Base-by-base conservation (phyloP, 1,140 invertebrate species). In the Agraylea sexmaculata region DNA sequence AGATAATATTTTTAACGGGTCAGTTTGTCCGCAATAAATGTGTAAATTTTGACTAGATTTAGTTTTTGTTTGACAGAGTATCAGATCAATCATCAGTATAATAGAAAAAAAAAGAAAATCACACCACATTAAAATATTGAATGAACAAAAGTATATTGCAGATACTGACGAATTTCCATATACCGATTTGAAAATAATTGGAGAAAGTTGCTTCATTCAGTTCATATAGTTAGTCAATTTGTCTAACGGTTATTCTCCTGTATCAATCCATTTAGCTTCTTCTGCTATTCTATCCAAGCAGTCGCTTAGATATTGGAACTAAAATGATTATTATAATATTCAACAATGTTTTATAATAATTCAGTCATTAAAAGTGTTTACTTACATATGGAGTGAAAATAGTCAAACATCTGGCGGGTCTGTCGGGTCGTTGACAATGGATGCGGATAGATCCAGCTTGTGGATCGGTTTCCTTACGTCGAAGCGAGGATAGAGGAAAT, bases 241-340 rank as follows among this genome's bases (percentile, higher is more conserved):
- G n/a, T n/a, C 18, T 28, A 17, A n/a, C 38, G 40, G 51, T 50
- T 73, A 83, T 66, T 85, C 81, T 12, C 80, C 79, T 28, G 77
- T 75, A 54, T 84, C 80, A 28, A 75, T 69, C 80, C 81, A 85
- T 57, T 80, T 84, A 42, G 74, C 73, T 59, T 96, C 90, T 59
- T 93, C 86, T 53, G 85, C 79, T 72, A 96, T 85, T 69, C 85
- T 73, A 60, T 94, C 87, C 66, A 95, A 91, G 63, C 90, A 94
- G 58, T 94, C 90, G 61, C 81, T 80, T 56, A 95, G 77, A 69
- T 86, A 94, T 54, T 85, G 77, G 60, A 87, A 91, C 89, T 94
- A 70, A 30, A 80, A 78, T 47, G 54, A 51, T 32, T 29, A n/a
- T 13, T 21, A 39, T 23, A 25, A 37, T 39, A 13, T 27, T 41